phyloP scores from a whole-genome alignment of 2,113 vertebrate genomes.

The Rhynchopsitta pachyrhyncha region DNA sequence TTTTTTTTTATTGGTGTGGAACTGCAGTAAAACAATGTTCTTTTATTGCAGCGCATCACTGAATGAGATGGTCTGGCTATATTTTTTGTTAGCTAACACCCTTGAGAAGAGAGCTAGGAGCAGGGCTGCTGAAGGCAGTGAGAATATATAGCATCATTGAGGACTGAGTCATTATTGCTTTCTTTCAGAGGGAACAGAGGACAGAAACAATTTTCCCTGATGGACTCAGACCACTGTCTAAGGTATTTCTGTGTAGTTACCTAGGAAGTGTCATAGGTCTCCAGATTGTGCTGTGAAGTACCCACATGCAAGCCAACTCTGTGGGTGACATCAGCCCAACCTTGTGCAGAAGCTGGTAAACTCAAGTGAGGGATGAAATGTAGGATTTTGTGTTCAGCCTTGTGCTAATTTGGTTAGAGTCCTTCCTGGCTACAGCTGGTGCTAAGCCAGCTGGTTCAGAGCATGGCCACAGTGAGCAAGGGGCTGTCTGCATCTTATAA shows the following conservation, averaged over 20 bases:
- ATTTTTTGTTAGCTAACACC: background rate
- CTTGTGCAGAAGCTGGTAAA: background rate
- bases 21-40: background rate
- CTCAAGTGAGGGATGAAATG: background rate
- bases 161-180: background rate
- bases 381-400: background rate
- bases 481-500: background rate
- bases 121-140: background rate
- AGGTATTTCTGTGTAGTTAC: background rate
- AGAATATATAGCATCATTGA: background rate
- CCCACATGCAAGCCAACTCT: background rate
- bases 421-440: background rate
- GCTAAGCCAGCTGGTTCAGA: background rate
- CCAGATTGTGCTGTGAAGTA: background rate
- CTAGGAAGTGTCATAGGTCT: background rate
- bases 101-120: background rate
- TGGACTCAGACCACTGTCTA: background rate
- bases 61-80: background rate
- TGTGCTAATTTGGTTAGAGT: background rate
- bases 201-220: background rate
- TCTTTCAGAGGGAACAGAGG: background rate
- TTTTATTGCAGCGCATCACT: background rate
- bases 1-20: background rate
- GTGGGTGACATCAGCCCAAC: background rate
- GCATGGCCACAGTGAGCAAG: background rate